Percentiles rank a stretch among this genome's conserved stretches.
Evolutionary conservation across 2,797 vertebrate species (phyloP).

Genomic region (Arrhamphus sclerolepis): DNA sequence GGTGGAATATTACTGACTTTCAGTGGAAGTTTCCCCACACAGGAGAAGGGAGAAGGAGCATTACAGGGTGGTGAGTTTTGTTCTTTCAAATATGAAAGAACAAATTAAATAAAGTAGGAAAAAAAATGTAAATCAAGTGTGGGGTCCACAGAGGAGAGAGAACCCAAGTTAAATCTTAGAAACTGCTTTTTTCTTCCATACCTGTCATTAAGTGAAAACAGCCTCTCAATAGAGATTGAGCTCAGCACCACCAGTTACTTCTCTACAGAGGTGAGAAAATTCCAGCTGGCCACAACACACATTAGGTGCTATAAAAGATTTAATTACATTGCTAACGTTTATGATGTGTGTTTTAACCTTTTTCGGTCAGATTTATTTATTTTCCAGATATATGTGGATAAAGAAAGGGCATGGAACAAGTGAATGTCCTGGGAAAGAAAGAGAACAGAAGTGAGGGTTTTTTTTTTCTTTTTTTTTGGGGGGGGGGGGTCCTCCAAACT

Average conservation of each 20-base stretch:
- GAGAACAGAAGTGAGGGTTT: conserved; percentile 46
- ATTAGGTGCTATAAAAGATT: conserved; percentile 22
- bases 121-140: not conserved
- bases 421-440: conserved; percentile 6
- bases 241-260: conserved; percentile 34
- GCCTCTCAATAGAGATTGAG: conserved; percentile 45
- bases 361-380: not conserved
- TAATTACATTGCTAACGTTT: conserved; percentile 18
- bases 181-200: conserved; percentile 20
- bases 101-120: conserved; percentile 27
- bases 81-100: conserved; percentile 19
- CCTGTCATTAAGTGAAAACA: conserved; percentile 69
- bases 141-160: conserved; percentile 11
- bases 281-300: conserved; percentile 33
- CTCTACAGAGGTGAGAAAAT: conserved; percentile 20
- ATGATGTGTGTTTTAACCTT: conserved; percentile 15
- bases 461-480: too few species aligned
- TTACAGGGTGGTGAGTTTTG: conserved; percentile 69
- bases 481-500: conserved; percentile 60
- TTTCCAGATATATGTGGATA: conserved; percentile 28
- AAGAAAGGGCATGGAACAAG: conserved; percentile 26
- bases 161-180: conserved; percentile 1
- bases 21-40: conserved; percentile 58
- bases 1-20: conserved; percentile 74
- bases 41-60: conserved; percentile 44